Evolutionary conservation across 2,797 vertebrate genomes (phyloP), one percentile per base, ranked within the genome.

Genomic region (Euphonia xanthogaster): DNA sequence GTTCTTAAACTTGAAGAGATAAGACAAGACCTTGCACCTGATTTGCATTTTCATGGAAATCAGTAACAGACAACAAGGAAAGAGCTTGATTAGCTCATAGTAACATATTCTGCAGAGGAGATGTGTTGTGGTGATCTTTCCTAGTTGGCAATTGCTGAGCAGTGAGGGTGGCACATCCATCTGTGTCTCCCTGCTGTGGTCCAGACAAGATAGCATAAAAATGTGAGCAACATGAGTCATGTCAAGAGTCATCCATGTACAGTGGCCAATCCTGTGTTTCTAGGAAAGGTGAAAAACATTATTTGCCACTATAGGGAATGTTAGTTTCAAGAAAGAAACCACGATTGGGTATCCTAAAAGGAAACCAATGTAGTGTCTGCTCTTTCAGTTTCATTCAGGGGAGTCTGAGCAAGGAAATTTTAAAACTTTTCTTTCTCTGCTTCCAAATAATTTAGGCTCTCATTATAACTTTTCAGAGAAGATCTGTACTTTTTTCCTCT

Each of bases 261-360:
- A 20, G 37, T 53, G 71, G 31, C 31, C 57, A 77, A 67, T 40
- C 8, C 31, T 53, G 10, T 9, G 2, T 57, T 79, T 61, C 47
- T 58, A 61, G 45, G 33, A 65, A 81, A 65, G 17, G 16, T 23
- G 16, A 40, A 57, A 73, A 83, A 4, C 9, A 5, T 44, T 72
- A 40, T 80, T 88, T 92, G 18, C 23, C 70, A 2, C 33, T 39
- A 1, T 4, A 40, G 13, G 23, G 30, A 13, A 83, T 25, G 16
- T 9, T 33, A 28, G 19, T 53, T 73, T 77, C 61, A 55, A 37
- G 20, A 47, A 53, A 71, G 53, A 86, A 80, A 60, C 3, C 15
- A 16, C 25, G 13, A 68, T 4, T 30, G 12, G 5, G 13, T 57
- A 9, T 77, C 40, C 0, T 0, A 51, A 75, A 83, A 25, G 16